These are phyloP conservation scores for Apodemia zela DNA, from an alignment of 2,888 invertebrate species.

Conservation along the genomic window DNA sequence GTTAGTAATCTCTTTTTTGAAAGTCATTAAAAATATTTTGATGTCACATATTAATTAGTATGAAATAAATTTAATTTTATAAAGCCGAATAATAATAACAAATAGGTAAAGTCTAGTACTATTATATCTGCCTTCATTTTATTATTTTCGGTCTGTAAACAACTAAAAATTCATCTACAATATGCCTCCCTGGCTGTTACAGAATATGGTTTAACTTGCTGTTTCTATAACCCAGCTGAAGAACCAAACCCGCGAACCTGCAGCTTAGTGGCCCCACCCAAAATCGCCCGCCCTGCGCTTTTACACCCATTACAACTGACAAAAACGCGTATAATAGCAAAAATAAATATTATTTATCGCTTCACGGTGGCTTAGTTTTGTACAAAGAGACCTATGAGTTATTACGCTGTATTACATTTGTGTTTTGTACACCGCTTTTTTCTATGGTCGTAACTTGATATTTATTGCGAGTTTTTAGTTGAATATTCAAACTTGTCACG, in stretches of 20 bases:
- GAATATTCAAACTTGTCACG: conserved; percentile 70
- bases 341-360: conserved; percentile 80
- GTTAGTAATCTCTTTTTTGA: no score
- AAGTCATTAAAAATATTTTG: no score
- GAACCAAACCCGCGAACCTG: conserved; percentile 26
- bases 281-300: conserved; percentile 50
- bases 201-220: no score
- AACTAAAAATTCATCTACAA: no score
- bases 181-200: no score
- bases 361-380: conserved; percentile 78
- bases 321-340: conserved; percentile 79
- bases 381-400: conserved; percentile 78
- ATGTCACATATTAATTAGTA: no score
- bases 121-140: no score
- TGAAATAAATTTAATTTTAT: no score
- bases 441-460: conserved; percentile 74
- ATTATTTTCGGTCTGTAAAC: no score
- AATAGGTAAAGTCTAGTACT: no score
- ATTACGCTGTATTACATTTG: conserved; percentile 73
- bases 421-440: conserved; percentile 71
- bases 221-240: background rate
- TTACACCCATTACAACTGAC: conserved; percentile 74
- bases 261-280: conserved; percentile 37
- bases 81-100: no score
- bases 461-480: conserved; percentile 74